Evolutionary conservation across 1,140 invertebrate genomes (phyloP).

Genomic region (Oryctes rhinoceros): DNA sequence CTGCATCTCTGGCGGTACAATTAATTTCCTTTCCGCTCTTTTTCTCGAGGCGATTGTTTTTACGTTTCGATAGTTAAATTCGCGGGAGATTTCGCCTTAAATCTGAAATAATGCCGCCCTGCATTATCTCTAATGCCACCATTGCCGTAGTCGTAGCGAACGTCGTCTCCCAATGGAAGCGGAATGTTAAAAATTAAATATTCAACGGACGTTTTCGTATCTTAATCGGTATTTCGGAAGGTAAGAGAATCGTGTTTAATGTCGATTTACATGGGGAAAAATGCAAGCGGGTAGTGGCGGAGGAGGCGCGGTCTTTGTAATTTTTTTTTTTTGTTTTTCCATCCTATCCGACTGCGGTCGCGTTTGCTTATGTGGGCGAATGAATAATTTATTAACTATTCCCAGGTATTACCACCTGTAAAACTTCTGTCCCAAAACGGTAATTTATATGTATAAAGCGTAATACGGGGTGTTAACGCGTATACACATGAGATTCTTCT

Average conservation of each 20-base stretch:
- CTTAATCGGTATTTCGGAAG: not conserved
- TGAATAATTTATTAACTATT: slow-evolving; percentile 38
- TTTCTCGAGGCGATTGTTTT: slow-evolving; percentile 26
- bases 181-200: slow-evolving; percentile 20
- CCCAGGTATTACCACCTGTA: slow-evolving; percentile 31
- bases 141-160: not conserved
- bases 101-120: slow-evolving; percentile 6
- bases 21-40: slow-evolving; percentile 23
- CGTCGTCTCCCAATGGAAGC: not conserved
- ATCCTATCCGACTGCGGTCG: not conserved
- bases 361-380: not conserved
- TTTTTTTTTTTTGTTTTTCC: slow-evolving; percentile 22
- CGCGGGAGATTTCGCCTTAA: slow-evolving; percentile 28
- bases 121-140: not conserved
- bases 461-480: not conserved
- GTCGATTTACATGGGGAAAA: slow-evolving; percentile 1
- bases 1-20: slow-evolving; percentile 12
- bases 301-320: not conserved
- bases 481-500: slow-evolving; percentile 31
- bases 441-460: slow-evolving; percentile 36
- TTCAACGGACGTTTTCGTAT: slow-evolving; percentile 24
- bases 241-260: slow-evolving; percentile 21
- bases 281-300: not conserved
- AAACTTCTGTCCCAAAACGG: slow-evolving; percentile 24
- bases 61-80: slow-evolving; percentile 35